A percentile compares a stretch with the other conserved stretches of the same genome.
Conservation (phyloP, 2,888 invertebrate genomes). For the Mechanitis mazaeus region DNA sequence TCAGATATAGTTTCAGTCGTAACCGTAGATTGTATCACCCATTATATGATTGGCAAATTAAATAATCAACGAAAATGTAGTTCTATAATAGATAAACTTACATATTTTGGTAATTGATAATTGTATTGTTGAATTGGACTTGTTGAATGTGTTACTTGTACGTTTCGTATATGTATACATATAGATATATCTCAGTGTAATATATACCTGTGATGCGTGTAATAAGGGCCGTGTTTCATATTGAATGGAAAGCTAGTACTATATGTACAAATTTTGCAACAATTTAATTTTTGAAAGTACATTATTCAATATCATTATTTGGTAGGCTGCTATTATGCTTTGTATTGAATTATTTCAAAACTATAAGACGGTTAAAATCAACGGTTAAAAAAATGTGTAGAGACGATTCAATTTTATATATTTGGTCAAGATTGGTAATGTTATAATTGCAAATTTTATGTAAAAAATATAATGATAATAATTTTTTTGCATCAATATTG, state of each 20-base stretch:
- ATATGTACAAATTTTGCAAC: constrained; percentile 37
- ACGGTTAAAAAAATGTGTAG: constrained; percentile 48
- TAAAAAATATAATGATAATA: constrained; percentile 46
- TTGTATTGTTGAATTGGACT: constrained; percentile 54
- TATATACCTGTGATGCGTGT: constrained; percentile 44
- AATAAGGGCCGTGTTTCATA: constrained; percentile 30
- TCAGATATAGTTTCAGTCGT: neutral
- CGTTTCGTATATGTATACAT: constrained; percentile 23
- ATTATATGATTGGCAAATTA: constrained; percentile 27
- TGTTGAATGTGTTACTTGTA: constrained; percentile 46
- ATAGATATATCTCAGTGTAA: constrained; percentile 47
- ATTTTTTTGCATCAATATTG: constrained; percentile 45
- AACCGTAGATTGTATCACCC: neutral
- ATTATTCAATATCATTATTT: constrained; percentile 40
- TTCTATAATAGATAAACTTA: constrained; percentile 43
- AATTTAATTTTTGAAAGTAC: constrained; percentile 39
- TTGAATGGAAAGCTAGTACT: constrained; percentile 20
- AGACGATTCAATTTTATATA: constrained; percentile 47
- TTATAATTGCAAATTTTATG: constrained; percentile 45
- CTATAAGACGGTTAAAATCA: constrained; percentile 38
- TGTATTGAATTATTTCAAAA: constrained; percentile 47
- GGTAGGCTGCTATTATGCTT: constrained; percentile 45
- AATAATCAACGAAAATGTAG: constrained; percentile 46
- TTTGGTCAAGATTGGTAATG: constrained; percentile 61
- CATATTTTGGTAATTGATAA: constrained; percentile 58